phyloP scores from a whole-genome alignment of 2,888 invertebrate genomes.

The Cordilura impudica region DNA sequence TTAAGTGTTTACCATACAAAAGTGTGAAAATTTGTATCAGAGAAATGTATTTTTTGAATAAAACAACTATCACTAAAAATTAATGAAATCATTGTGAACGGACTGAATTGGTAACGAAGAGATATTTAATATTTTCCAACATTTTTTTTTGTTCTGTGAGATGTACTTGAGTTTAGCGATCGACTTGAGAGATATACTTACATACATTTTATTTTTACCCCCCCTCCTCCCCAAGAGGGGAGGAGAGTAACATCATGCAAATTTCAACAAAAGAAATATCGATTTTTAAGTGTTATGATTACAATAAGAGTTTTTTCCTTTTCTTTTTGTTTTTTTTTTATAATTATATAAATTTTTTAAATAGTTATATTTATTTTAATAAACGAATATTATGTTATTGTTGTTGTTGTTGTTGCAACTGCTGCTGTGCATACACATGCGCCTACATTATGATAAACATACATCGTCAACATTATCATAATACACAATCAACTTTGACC shows the following conservation, averaged over 20 bases:
- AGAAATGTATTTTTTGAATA: neutral
- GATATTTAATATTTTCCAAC: neutral
- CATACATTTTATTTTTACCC: neutral
- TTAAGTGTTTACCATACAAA: neutral
- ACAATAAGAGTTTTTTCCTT: constrained; percentile 72
- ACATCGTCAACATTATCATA: constrained; percentile 44
- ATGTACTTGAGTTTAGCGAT: too few relatives aligned
- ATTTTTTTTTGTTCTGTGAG: too few relatives aligned
- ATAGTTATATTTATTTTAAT: constrained; percentile 75
- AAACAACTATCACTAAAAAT: neutral
- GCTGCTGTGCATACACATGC: constrained; percentile 63
- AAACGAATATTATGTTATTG: constrained; percentile 73
- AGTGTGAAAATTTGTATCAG: neutral
- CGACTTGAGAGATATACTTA: neutral
- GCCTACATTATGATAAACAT: constrained; percentile 24
- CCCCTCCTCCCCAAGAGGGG: too few relatives aligned
- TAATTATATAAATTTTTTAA: constrained; percentile 77
- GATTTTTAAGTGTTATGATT: constrained; percentile 67
- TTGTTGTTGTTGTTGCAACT: constrained; percentile 67
- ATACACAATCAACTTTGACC: constrained; percentile 26
- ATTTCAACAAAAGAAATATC: constrained; percentile 10
- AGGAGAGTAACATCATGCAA: neutral
- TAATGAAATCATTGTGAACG: too few relatives aligned
- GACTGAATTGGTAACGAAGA: neutral
- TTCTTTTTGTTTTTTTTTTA: constrained; percentile 68